Conservation (phyloP, 1,140 invertebrate species). For the Caenorhabditis brenneri region DNA sequence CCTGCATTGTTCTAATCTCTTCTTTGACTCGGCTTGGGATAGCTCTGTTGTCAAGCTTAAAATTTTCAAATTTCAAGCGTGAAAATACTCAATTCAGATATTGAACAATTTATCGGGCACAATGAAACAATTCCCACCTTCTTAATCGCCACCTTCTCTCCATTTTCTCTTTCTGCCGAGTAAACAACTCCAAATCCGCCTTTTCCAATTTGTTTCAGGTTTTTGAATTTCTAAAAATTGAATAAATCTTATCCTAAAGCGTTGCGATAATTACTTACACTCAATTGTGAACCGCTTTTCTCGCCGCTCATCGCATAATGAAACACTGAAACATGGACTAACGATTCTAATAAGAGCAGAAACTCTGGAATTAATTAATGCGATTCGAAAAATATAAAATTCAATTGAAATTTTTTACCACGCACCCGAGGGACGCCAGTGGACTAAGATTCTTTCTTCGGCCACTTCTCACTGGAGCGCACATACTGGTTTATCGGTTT, state of each 20-base stretch:
- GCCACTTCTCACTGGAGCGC: background rate
- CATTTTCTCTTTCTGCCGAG: slow-evolving; percentile 7
- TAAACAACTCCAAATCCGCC: slow-evolving; percentile 18
- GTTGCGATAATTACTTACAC: background rate
- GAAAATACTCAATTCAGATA: too few relatives aligned
- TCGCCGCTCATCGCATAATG: slow-evolving; percentile 10
- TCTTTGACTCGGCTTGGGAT: background rate
- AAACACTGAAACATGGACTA: background rate
- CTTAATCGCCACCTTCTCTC: slow-evolving; percentile 15
- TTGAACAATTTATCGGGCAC: too few relatives aligned
- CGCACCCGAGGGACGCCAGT: background rate
- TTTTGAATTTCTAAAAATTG: background rate
- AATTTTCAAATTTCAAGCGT: background rate
- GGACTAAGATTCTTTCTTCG: background rate
- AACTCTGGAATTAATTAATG: background rate
- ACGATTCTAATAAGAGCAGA: background rate
- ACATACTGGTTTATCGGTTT: background rate
- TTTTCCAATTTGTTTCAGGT: background rate
- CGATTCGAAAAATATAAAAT: background rate
- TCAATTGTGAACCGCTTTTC: background rate
- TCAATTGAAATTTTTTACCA: too few relatives aligned
- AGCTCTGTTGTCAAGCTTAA: background rate
- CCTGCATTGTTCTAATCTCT: background rate
- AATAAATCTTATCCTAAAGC: background rate
- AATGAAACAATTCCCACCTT: background rate